Conservation (phyloP, 2,113 vertebrate species). For the Bungarus multicinctus region DNA sequence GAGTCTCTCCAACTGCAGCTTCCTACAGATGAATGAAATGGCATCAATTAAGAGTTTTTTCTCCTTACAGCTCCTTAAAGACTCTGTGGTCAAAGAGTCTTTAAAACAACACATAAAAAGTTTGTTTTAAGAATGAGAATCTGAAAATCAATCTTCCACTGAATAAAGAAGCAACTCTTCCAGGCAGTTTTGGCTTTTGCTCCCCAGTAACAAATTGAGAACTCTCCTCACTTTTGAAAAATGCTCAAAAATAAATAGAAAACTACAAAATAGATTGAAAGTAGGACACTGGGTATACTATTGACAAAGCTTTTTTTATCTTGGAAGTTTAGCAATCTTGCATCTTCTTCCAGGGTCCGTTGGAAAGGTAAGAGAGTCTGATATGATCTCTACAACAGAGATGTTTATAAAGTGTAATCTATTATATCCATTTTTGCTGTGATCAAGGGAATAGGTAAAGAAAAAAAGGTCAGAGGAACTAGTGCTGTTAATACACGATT, state of each 20-base stretch:
- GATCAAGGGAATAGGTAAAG: slow-evolving; percentile 64
- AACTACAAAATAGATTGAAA: background rate
- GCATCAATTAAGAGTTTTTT: background rate
- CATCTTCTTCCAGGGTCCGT: slow-evolving; percentile 26
- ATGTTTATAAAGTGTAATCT: slow-evolving; percentile 61
- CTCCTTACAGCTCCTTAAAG: background rate
- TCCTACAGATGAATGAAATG: background rate
- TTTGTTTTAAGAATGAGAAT: background rate
- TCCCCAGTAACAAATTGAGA: background rate
- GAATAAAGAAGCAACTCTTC: background rate
- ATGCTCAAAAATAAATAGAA: background rate
- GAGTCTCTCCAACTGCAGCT: background rate
- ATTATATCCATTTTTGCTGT: slow-evolving; percentile 55
- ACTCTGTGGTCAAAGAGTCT: background rate
- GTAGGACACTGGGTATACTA: background rate
- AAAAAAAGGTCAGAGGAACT: slow-evolving; percentile 65
- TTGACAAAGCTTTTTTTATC: background rate
- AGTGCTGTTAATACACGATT: slow-evolving; percentile 64
- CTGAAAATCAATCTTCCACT: background rate
- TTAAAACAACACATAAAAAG: background rate
- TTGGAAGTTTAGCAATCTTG: background rate
- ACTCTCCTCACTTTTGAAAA: background rate
- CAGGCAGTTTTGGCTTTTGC: background rate
- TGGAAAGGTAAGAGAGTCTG: slow-evolving; percentile 34
- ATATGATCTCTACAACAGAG: slow-evolving; percentile 40